Evolutionary conservation across 2,113 vertebrate species (phyloP).

Genomic region (Paraplagusia blochii): DNA sequence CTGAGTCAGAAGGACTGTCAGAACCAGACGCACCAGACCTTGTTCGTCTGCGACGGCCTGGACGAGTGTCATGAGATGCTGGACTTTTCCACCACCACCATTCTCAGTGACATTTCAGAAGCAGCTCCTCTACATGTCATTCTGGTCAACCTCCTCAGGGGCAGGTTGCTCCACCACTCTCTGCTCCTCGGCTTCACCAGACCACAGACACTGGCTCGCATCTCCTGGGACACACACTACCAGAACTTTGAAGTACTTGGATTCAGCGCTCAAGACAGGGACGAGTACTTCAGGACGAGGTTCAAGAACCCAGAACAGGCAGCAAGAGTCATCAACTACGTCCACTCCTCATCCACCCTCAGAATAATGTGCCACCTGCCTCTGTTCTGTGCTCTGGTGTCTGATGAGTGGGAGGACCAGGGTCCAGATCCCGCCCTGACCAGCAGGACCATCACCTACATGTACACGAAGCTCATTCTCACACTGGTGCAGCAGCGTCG

Average conservation of each 20-base stretch:
- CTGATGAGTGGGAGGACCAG: slow-evolving; percentile 32
- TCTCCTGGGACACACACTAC: slow-evolving; percentile 55
- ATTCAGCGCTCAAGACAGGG: slow-evolving; percentile 58
- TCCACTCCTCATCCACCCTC: slow-evolving; percentile 61
- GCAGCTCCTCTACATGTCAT: slow-evolving; percentile 30
- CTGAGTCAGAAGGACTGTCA: slow-evolving; percentile 40
- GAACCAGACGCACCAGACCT: slow-evolving; percentile 37
- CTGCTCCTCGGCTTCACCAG: slow-evolving; percentile 50
- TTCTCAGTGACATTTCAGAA: slow-evolving; percentile 21
- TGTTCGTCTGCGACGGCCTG: slow-evolving; percentile 72
- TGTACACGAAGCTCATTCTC: slow-evolving; percentile 68
- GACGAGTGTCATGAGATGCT: slow-evolving; percentile 59
- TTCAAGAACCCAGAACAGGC: slow-evolving; percentile 55
- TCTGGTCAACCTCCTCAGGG: slow-evolving; percentile 69
- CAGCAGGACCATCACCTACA: slow-evolving; percentile 51
- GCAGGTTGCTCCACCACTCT: slow-evolving; percentile 42
- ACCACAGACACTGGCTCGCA: neutral
- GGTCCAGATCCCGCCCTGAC: slow-evolving; percentile 38
- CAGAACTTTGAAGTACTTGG: slow-evolving; percentile 60
- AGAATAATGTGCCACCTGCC: slow-evolving; percentile 75
- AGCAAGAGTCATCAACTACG: slow-evolving; percentile 46
- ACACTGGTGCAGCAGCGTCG: slow-evolving; percentile 26
- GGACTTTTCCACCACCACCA: slow-evolving; percentile 49
- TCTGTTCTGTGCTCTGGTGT: slow-evolving; percentile 68
- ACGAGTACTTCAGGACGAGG: slow-evolving; percentile 65